Evolutionary conservation across 2,113 vertebrate species (phyloP).

Genomic region (Plecotus auritus): DNA sequence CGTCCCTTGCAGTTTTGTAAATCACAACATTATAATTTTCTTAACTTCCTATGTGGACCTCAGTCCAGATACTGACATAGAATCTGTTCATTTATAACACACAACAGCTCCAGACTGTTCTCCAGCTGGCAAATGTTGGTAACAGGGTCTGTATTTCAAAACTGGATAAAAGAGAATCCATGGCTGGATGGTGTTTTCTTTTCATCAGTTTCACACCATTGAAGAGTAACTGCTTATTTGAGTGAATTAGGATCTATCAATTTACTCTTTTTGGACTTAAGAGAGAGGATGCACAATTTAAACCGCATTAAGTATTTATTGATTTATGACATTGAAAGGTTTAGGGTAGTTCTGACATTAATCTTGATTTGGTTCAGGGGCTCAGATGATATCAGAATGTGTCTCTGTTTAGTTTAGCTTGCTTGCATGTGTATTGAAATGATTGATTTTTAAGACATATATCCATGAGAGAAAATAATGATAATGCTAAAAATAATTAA

Average conservation of each 20-base stretch:
- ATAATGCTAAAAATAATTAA: background rate
- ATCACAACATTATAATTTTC: background rate
- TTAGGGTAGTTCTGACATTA: background rate
- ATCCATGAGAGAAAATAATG: background rate
- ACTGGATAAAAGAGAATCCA: background rate
- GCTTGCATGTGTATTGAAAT: background rate
- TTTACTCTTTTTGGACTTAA: background rate
- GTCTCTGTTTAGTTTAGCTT: background rate
- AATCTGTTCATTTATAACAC: background rate
- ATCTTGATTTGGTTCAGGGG: background rate
- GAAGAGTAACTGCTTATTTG: background rate
- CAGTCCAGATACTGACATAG: background rate
- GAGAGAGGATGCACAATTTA: background rate
- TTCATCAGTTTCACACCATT: background rate
- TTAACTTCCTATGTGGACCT: conserved; percentile 1
- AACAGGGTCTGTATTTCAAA: background rate
- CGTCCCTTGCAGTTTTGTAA: background rate
- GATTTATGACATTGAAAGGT: background rate
- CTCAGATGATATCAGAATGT: background rate
- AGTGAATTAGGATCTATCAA: background rate
- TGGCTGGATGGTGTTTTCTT: background rate
- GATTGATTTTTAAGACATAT: background rate
- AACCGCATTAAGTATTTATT: background rate
- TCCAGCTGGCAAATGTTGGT: background rate
- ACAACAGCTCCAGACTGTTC: conserved; percentile 7